Base-by-base conservation (phyloP, 2,113 vertebrate genomes). In the Channa argus region DNA sequence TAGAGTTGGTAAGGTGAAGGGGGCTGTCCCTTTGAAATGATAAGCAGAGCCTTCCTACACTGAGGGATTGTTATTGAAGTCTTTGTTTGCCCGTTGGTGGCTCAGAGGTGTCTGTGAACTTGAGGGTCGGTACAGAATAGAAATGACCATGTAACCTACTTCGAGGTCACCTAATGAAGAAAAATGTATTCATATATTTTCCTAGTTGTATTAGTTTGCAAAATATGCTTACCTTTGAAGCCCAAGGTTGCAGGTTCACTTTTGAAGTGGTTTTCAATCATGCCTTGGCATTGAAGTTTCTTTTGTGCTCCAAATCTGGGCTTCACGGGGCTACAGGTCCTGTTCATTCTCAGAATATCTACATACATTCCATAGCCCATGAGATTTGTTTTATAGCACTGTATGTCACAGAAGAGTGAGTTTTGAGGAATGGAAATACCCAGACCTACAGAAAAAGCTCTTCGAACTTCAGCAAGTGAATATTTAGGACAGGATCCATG, bases 131-230 rank as follows among this genome's bases (percentile, higher is more conserved):
- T 49, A 2, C 80, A 60, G 87, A 91, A 93, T 92, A 83, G 89
- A 88, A 93, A 92, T 90, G 91, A 89, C 88, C 83, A 85, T 80
- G 86, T 86, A 89, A 88, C 86, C 89, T 86, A 90, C 86, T 89
- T 90, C 80, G 85, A 93, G 92, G 91, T 91, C 92, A 90, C 73
- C 79, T 93, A 91, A 94, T 93, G 86, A 92, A 85, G 88, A 64
- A 80, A 90, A 88, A 90, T 88, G 78, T 82, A 93, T 93, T 91
- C 85, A 91, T 86, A 86, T 92, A 88, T 91, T 91, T 89, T 83
- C 59, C 84, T 84, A 63, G 77, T 84, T 88, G 89, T 86, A 90
- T 92, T 93, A 91, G 85, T 89, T 69, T 50, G 59, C 5, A 66
- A 78, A 79, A 74, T 90, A 88, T 85, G 79, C 77, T 77, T 90